These are phyloP conservation scores for Petrocephalus sullivani DNA, from an alignment of 2,797 vertebrate genomes.

Conservation along the genomic window DNA sequence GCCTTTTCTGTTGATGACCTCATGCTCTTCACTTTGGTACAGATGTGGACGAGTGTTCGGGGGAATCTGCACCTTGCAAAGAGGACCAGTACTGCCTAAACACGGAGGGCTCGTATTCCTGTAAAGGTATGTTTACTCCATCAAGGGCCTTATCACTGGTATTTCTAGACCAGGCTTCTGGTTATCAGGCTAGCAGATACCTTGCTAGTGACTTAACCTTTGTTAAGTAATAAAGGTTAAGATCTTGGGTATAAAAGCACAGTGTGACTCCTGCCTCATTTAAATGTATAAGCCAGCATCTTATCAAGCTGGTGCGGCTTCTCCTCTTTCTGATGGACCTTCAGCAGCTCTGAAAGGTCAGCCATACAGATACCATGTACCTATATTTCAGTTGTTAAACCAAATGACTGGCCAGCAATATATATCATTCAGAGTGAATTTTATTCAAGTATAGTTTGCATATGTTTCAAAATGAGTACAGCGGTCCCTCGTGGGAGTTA, in stretches of 20 bases:
- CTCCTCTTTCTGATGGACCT: not conserved
- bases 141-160: not conserved
- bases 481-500: too few species aligned
- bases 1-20: not conserved
- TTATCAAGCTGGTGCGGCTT: not conserved
- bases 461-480: not conserved
- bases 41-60: constrained; percentile 84
- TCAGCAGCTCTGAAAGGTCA: not conserved
- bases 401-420: not conserved
- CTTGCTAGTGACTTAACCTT: not conserved
- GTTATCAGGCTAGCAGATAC: not conserved
- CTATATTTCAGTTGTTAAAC: not conserved
- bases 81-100: constrained; percentile 79
- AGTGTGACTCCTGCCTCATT: not conserved
- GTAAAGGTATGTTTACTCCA: constrained; percentile 63
- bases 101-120: constrained; percentile 76
- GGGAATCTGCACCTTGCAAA: constrained; percentile 65
- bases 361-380: not conserved
- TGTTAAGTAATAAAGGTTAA: not conserved
- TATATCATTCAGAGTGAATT: not conserved
- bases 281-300: not conserved
- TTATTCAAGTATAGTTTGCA: not conserved
- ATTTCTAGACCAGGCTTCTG: not conserved
- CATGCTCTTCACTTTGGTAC: constrained; percentile 35
- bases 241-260: not conserved